Conservation (phyloP, 2,797 vertebrate genomes). For the Galaxias olidus region DNA sequence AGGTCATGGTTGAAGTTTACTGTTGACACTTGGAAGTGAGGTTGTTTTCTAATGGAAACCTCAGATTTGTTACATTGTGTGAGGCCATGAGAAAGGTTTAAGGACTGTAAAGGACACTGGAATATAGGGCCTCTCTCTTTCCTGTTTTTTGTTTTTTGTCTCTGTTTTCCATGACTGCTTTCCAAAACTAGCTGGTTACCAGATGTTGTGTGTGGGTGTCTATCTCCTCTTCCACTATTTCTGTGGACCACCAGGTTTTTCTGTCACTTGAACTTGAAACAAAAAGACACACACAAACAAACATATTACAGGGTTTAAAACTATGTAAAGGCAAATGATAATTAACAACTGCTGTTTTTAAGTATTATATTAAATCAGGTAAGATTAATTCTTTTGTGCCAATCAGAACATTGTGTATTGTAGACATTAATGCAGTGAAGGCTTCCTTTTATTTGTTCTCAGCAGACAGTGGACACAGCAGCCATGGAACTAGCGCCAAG, state of each 20-base stretch:
- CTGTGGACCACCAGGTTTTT: constrained; percentile 19
- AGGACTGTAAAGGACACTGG: constrained; percentile 27
- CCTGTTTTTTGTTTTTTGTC: constrained; percentile 44
- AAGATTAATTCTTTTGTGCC: too few relatives aligned
- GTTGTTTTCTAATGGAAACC: not conserved
- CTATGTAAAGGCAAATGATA: too few relatives aligned
- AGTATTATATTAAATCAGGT: too few relatives aligned
- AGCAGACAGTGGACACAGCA: constrained; percentile 83
- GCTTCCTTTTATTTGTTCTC: constrained; percentile 37
- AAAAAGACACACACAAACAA: constrained; percentile 16
- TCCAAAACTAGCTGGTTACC: constrained; percentile 60
- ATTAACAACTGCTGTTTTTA: too few relatives aligned
- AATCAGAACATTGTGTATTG: not conserved
- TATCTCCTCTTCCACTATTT: constrained; percentile 29
- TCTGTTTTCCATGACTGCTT: constrained; percentile 23
- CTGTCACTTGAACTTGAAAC: constrained; percentile 26
- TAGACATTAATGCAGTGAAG: not conserved
- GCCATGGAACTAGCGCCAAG: constrained; percentile 73
- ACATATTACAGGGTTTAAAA: not conserved
- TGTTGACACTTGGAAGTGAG: not conserved
- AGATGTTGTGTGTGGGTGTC: constrained; percentile 47
- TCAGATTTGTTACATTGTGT: constrained; percentile 22
- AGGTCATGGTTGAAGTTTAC: not conserved
- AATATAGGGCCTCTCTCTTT: constrained; percentile 39
- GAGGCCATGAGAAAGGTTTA: constrained; percentile 26